phyloP scores from a whole-genome alignment of 2,888 invertebrate genomes.

The Oscheius myriophilus region DNA sequence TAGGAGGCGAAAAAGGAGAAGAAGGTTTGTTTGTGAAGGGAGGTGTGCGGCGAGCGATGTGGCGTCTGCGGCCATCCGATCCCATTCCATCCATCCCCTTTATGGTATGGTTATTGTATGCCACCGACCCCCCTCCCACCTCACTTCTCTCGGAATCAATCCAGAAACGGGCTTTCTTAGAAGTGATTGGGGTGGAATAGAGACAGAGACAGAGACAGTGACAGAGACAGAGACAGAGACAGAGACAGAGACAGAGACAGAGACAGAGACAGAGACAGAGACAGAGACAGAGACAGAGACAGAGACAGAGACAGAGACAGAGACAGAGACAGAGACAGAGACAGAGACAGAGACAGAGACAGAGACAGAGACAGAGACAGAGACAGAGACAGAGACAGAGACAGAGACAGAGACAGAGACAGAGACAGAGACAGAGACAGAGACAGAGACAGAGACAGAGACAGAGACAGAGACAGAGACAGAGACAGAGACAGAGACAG shows the following conservation, averaged over 20 bases:
- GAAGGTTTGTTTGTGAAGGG: background rate
- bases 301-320: conserved; percentile 13
- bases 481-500: no score
- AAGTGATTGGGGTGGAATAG: no score
- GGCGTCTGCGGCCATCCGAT: conserved; percentile 20
- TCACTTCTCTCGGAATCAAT: no score
- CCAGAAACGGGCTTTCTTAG: no score
- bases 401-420: no score
- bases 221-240: conserved; percentile 2
- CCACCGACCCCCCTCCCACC: conserved; percentile 11
- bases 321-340: no score
- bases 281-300: background rate
- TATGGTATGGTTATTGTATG: conserved; percentile 40
- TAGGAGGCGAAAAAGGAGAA: conserved; percentile 5
- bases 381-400: no score
- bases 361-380: no score
- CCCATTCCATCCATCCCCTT: conserved; percentile 52
- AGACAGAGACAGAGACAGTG: background rate
- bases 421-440: no score
- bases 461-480: no score
- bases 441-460: no score
- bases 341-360: no score
- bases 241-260: conserved; percentile 17
- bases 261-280: conserved; percentile 1
- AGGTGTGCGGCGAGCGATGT: background rate